phyloP scores from a whole-genome alignment of 1,140 invertebrate genomes.

The Aradophagus sp. region DNA sequence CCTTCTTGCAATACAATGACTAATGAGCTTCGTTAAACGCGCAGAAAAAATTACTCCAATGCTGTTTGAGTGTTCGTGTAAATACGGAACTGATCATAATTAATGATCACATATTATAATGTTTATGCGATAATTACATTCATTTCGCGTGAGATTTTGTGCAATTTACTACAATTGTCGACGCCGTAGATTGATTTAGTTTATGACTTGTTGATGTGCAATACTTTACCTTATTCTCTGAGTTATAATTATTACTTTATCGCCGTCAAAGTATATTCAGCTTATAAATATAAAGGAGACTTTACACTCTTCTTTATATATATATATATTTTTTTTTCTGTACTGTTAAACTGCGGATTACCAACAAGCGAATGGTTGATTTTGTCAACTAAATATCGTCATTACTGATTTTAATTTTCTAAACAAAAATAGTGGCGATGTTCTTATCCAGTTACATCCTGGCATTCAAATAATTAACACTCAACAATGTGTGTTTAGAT shows the following conservation, averaged over 20 bases:
- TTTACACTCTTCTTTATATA: no score
- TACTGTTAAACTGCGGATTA: no score
- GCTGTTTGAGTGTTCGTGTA: constrained; percentile 40
- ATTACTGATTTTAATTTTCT: no score
- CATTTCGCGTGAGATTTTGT: constrained; percentile 49
- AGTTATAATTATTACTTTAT: constrained; percentile 5
- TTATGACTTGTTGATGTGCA: constrained; percentile 23
- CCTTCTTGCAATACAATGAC: constrained; percentile 27
- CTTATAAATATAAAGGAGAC: no score
- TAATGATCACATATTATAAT: constrained; percentile 46
- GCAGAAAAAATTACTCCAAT: constrained; percentile 36
- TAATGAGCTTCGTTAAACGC: constrained; percentile 50
- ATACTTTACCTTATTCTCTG: constrained; percentile 20
- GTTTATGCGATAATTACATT: constrained; percentile 47
- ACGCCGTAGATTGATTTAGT: constrained; percentile 30
- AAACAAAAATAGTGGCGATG: no score
- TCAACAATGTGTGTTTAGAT: no score
- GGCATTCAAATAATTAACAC: no score
- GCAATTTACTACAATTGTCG: constrained; percentile 33
- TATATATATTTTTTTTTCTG: no score
- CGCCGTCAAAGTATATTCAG: no score
- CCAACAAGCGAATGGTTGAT: no score
- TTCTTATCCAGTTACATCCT: no score
- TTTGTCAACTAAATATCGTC: no score
- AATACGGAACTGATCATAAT: constrained; percentile 51